Evolutionary conservation across 1,140 invertebrate genomes (phyloP).

Genomic region (Brachionus rubens): DNA sequence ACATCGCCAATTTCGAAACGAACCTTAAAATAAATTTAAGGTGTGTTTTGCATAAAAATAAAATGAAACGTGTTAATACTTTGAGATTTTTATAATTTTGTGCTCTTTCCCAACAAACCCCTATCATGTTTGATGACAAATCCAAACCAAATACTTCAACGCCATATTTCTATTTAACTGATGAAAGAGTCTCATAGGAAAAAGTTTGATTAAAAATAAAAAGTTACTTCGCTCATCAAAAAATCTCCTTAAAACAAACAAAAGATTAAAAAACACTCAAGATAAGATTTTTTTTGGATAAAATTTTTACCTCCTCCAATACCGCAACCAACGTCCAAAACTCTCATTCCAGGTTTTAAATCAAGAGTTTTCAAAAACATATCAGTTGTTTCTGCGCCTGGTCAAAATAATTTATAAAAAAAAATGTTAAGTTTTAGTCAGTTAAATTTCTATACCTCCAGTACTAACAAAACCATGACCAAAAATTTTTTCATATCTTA

Average conservation of each 20-base stretch:
- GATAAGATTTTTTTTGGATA: background rate
- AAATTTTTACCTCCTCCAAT: constrained; percentile 65
- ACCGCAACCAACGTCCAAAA: constrained; percentile 66
- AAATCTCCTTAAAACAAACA: constrained; percentile 25
- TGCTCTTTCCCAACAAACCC: constrained; percentile 60
- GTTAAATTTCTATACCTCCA: constrained; percentile 57
- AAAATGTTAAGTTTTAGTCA: constrained; percentile 61
- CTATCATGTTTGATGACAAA: constrained; percentile 67
- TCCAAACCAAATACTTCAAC: constrained; percentile 65
- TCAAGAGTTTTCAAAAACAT: constrained; percentile 13
- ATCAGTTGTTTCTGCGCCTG: constrained; percentile 47
- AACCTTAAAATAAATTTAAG: background rate
- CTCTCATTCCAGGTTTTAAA: constrained; percentile 51
- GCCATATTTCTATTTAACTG: constrained; percentile 55
- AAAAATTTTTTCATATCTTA: constrained; percentile 67
- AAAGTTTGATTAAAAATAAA: too few species aligned
- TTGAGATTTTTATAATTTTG: constrained; percentile 53
- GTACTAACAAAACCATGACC: constrained; percentile 66
- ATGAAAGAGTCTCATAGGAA: too few species aligned
- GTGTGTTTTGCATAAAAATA: too few species aligned
- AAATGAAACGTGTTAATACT: background rate
- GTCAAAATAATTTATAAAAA: constrained; percentile 59
- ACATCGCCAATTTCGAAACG: constrained; percentile 46
- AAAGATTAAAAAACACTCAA: background rate
- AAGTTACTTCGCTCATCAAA: constrained; percentile 43